A percentile compares a stretch with the other conserved stretches of the same genome.
Evolutionary conservation across 2,797 vertebrate genomes (phyloP).

Genomic region (Numenius phaeopus): DNA sequence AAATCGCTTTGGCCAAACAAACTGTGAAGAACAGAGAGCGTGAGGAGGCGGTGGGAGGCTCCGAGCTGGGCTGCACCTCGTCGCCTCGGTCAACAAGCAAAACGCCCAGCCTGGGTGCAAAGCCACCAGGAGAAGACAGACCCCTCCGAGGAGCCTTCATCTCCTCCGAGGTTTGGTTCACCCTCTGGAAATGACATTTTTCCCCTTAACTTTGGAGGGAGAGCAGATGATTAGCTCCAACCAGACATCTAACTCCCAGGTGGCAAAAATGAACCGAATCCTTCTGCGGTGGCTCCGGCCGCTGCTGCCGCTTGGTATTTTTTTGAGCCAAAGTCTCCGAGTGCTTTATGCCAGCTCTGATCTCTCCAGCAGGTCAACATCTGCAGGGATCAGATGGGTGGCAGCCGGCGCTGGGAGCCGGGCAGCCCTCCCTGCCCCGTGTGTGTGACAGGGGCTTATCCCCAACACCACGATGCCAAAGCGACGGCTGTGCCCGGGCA

Average conservation of each 20-base stretch:
- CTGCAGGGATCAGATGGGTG: background rate
- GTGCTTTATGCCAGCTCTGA: background rate
- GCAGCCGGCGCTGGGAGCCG: background rate
- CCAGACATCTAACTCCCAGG: background rate
- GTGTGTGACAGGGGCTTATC: accelerated
- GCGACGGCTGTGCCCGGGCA: background rate
- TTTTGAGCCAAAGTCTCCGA: background rate
- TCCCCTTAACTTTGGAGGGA: background rate
- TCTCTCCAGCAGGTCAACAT: background rate
- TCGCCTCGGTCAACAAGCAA: accelerated
- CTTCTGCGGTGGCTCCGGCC: background rate
- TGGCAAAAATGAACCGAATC: background rate
- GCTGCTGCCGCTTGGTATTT: accelerated
- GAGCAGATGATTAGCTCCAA: background rate
- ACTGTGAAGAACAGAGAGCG: accelerated
- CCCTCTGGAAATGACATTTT: background rate
- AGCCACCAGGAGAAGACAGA: background rate
- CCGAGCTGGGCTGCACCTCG: background rate
- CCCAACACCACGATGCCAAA: background rate
- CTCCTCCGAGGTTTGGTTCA: background rate
- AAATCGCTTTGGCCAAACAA: background rate
- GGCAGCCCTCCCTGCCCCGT: background rate
- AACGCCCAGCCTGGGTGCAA: background rate
- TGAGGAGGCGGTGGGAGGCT: background rate
- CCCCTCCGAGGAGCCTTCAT: accelerated